Conservation (phyloP, 2,888 invertebrate genomes). For the Phlogophora meticulosa region DNA sequence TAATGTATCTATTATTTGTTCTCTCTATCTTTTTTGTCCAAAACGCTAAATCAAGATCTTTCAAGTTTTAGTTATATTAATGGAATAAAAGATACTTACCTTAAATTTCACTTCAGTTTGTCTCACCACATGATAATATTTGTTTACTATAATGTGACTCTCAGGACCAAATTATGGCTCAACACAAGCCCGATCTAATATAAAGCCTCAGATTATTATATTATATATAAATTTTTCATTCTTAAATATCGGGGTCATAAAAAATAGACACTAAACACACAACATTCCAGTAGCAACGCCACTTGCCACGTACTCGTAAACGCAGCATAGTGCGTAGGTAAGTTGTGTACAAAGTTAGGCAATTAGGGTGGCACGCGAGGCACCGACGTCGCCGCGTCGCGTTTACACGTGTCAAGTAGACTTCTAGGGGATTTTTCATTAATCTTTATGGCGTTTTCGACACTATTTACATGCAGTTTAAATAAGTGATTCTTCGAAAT, state of each 20-base stretch:
- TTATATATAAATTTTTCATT: too few species aligned
- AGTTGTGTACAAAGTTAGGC: constrained; percentile 69
- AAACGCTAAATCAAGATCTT: background rate
- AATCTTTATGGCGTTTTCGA: constrained; percentile 73
- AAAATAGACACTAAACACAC: constrained; percentile 12
- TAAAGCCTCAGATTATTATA: background rate
- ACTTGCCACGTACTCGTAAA: constrained; percentile 38
- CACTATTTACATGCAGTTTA: constrained; percentile 58
- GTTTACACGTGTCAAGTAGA: constrained; percentile 70
- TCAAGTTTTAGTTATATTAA: too few species aligned
- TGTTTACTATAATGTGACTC: background rate
- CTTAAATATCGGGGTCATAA: background rate
- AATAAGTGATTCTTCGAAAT: constrained; percentile 44
- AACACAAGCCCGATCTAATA: background rate
- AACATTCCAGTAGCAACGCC: constrained; percentile 28
- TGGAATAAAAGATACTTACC: too few species aligned
- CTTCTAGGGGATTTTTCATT: constrained; percentile 72
- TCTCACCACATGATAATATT: too few species aligned
- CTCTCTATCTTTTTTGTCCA: too few species aligned
- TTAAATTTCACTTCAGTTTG: too few species aligned
- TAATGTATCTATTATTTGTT: constrained; percentile 13
- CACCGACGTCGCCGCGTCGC: constrained; percentile 81
- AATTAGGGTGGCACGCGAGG: constrained; percentile 87
- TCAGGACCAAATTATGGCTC: background rate
- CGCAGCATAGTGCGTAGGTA: constrained; percentile 68